A percentile compares a stretch with the other conserved stretches of the same genome.
phyloP scores from a whole-genome alignment of 2,797 vertebrate species.

The Syndactyla subalaris region DNA sequence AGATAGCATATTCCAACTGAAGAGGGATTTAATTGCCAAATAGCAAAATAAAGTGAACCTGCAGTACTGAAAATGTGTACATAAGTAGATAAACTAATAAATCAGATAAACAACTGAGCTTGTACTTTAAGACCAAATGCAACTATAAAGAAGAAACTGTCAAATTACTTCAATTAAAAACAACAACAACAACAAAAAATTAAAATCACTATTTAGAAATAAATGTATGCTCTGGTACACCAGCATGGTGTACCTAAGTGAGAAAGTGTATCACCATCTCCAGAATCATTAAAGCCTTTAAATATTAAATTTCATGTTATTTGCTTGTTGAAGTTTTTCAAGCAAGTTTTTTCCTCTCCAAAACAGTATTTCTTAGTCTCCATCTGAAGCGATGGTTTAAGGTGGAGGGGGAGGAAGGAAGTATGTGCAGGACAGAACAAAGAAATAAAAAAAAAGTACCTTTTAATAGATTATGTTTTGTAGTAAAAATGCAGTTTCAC shows the following conservation, averaged over 20 bases:
- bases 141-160: not conserved
- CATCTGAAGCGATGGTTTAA: rapidly evolving
- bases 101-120: not conserved
- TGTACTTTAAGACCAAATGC: not conserved
- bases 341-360: not conserved
- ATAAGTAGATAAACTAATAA: not conserved
- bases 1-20: conserved; percentile 67
- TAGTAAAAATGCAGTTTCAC: not conserved
- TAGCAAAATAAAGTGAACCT: conserved; percentile 65
- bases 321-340: not conserved
- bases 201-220: not conserved
- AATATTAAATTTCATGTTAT: not conserved
- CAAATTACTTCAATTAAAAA: not conserved
- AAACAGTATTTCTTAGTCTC: not conserved
- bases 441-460: not conserved
- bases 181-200: not conserved
- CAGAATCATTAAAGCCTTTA: not conserved
- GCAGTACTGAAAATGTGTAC: not conserved
- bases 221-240: not conserved
- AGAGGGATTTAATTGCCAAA: conserved; percentile 73
- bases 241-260: not conserved
- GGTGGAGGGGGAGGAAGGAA: rapidly evolving
- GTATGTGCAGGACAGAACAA: not conserved
- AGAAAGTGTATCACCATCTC: not conserved
- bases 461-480: not conserved